Evolutionary conservation across 2,797 vertebrate genomes (phyloP).

Genomic region (Nothura maculosa): DNA sequence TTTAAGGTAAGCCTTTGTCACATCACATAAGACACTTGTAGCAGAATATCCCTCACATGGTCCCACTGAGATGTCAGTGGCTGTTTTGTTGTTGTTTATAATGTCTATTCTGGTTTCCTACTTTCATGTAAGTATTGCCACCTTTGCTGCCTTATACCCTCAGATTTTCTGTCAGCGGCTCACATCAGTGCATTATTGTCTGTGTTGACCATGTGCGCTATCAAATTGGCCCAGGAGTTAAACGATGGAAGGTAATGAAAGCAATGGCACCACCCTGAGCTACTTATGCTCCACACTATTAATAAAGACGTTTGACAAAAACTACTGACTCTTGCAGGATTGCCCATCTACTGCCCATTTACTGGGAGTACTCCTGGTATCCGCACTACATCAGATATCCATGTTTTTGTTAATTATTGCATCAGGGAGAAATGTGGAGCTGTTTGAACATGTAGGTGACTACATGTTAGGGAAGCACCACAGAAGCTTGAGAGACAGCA

Average conservation of each 20-base stretch:
- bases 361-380: fast-evolving
- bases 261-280: not conserved
- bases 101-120: not conserved
- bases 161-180: not conserved
- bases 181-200: not conserved
- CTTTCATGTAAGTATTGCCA: not conserved
- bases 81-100: not conserved
- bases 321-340: not conserved
- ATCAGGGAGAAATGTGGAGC: not conserved
- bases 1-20: not conserved
- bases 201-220: not conserved
- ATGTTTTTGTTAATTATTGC: constrained; percentile 6
- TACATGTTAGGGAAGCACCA: not conserved
- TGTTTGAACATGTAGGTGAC: fast-evolving
- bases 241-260: not conserved
- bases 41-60: not conserved
- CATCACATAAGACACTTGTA: not conserved
- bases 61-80: not conserved
- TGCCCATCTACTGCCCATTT: too few relatives aligned
- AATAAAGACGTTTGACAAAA: constrained; percentile 32
- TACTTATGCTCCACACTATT: not conserved
- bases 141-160: not conserved
- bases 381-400: not conserved
- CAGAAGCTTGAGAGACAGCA: not conserved
- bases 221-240: not conserved